phyloP scores from a whole-genome alignment of 2,113 vertebrate genomes.

The Strix uralensis region DNA sequence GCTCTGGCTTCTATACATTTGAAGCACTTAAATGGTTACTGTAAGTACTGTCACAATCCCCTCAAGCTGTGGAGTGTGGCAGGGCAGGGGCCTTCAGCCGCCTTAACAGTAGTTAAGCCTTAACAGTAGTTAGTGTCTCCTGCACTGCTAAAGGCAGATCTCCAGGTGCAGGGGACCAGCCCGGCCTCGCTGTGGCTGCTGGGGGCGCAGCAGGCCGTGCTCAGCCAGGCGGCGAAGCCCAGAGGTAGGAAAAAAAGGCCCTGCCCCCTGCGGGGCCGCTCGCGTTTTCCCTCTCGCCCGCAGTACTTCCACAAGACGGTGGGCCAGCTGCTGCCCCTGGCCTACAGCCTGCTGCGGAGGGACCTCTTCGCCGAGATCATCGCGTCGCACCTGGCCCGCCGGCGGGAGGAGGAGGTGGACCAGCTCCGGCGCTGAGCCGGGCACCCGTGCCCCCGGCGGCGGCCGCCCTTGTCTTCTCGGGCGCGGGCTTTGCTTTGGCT shows the following conservation, averaged over 20 bases:
- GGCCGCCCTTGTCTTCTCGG: too few relatives aligned
- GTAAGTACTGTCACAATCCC: accelerated
- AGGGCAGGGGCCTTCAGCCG: too few relatives aligned
- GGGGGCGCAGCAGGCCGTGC: too few relatives aligned
- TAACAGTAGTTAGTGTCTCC: too few relatives aligned
- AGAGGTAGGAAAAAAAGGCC: too few relatives aligned
- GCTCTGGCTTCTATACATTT: not conserved
- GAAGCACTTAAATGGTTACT: not conserved
- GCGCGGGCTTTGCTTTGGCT: not conserved
- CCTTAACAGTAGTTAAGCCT: too few relatives aligned
- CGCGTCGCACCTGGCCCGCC: conserved; percentile 82
- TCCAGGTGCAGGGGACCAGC: too few relatives aligned
- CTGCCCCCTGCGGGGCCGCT: not conserved
- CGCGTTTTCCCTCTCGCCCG: not conserved
- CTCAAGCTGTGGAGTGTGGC: accelerated
- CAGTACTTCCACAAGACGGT: conserved; percentile 97
- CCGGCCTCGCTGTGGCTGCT: not conserved
- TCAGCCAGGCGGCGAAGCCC: too few relatives aligned
- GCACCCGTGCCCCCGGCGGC: not conserved
- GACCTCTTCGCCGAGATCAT: conserved; percentile 89
- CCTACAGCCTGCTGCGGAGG: conserved; percentile 90
- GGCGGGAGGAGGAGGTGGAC: conserved; percentile 80
- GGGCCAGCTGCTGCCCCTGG: conserved; percentile 90
- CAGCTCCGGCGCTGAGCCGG: conserved; percentile 76
- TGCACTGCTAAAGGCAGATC: not conserved